phyloP scores from a whole-genome alignment of 2,888 invertebrate genomes.

The Lymantria dispar region DNA sequence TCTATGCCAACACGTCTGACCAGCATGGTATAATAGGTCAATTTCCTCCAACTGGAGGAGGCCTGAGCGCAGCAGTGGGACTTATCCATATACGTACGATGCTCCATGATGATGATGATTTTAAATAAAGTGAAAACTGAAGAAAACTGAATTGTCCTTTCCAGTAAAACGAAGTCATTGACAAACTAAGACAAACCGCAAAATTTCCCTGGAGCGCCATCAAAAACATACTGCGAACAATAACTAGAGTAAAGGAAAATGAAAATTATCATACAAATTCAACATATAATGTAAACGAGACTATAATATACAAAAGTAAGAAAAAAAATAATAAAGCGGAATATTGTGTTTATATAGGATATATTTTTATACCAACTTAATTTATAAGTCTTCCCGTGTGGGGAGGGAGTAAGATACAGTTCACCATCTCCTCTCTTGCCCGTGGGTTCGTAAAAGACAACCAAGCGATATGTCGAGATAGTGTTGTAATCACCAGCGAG shows the following conservation, averaged over 20 bases:
- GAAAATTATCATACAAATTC: constrained; percentile 19
- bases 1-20: too few relatives aligned
- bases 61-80: too few relatives aligned
- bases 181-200: neutral
- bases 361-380: too few relatives aligned
- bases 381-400: neutral
- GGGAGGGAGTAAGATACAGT: too few relatives aligned
- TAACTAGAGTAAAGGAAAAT: neutral
- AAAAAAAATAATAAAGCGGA: neutral
- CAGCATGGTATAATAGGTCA: too few relatives aligned
- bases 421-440: too few relatives aligned
- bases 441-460: too few relatives aligned
- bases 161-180: neutral
- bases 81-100: too few relatives aligned
- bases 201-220: neutral
- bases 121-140: neutral
- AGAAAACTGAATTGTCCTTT: neutral
- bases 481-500: too few relatives aligned
- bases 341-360: too few relatives aligned
- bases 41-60: too few relatives aligned
- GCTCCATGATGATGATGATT: neutral
- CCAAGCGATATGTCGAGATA: too few relatives aligned
- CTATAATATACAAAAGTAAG: neutral
- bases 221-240: neutral
- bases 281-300: neutral